Base-by-base conservation (phyloP, 2,888 invertebrate species). In the Orthonychiurus folsomi region DNA sequence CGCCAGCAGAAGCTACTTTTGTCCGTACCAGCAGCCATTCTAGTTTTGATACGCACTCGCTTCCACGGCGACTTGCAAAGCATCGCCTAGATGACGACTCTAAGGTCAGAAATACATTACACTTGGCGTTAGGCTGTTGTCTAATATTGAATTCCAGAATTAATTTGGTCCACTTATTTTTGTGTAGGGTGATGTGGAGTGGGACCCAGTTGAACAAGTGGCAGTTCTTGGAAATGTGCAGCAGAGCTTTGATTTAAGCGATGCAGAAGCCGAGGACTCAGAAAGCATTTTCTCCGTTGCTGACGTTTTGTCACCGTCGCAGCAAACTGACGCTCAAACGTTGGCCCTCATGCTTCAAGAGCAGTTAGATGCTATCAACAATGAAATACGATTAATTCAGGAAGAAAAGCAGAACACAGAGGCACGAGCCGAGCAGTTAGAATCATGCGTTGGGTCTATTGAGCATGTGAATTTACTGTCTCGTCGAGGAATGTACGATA, bases 361-460 rank as follows among this genome's bases (percentile, higher is more conserved):
- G 76, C 96, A 99, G 79, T 82, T 99, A 69, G 97, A 99, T 81
- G 99, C 97, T 75, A 99, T 99, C 78, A 99, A 99, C 81, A 96
- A 96, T 75, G 99, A 99, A 83, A 99, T 99, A 75, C 84, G 86
- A 77, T 80, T 83, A 69, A 83, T 84, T 61, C 89, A 96, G 82
- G 94, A 95, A 80, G 96, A 96, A 80, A 96, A 96, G 77, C 93
- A 93, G 79, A 92, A 85, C 77, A 93, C 99, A 0, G 97, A 99
- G 79, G 93, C 94, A 3, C 80, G 96, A 55, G 97, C 97, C 0
- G 97, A 97, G 79, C 97, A 97, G 77, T 81, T 99, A 67, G 99
- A 97, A 79, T 80, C 78, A 70, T 84, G 94, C 74, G 92, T 96
- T 71, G 95, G 93, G 73, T 93, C 92, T 79, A 85, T 94, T 80